phyloP scores from a whole-genome alignment of 2,113 vertebrate species.

The Xyrauchen texanus region DNA sequence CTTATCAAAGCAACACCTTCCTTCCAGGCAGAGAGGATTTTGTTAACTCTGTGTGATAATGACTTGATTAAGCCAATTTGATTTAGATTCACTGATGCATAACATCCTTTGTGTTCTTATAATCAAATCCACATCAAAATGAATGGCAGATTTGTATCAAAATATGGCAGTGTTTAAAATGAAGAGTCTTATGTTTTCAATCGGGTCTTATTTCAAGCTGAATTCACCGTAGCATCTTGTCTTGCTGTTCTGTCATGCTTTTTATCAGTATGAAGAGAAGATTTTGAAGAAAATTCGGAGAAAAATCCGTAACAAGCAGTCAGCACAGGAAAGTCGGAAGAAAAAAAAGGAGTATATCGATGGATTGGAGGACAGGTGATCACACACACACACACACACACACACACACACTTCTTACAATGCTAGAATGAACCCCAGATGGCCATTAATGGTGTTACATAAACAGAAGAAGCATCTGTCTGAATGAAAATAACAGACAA shows the following conservation, averaged over 20 bases:
- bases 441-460: background rate
- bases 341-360: constrained; percentile 53
- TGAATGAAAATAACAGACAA: constrained; percentile 6
- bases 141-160: background rate
- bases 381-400: background rate
- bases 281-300: constrained; percentile 50
- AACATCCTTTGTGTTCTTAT: background rate
- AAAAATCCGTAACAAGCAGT: constrained; percentile 52
- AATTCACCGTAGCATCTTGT: background rate
- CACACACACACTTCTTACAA: background rate
- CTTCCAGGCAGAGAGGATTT: background rate
- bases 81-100: background rate
- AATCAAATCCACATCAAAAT: background rate
- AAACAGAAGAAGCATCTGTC: background rate
- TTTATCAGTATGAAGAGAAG: constrained; percentile 43
- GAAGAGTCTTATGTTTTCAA: constrained; percentile 7
- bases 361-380: constrained; percentile 44
- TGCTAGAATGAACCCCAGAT: background rate
- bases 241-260: background rate
- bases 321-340: constrained; percentile 50
- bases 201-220: constrained; percentile 6
- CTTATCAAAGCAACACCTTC: background rate
- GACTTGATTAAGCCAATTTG: background rate
- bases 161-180: background rate
- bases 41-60: background rate